phyloP scores from a whole-genome alignment of 2,888 invertebrate genomes.

The Lamellibrachia columna region DNA sequence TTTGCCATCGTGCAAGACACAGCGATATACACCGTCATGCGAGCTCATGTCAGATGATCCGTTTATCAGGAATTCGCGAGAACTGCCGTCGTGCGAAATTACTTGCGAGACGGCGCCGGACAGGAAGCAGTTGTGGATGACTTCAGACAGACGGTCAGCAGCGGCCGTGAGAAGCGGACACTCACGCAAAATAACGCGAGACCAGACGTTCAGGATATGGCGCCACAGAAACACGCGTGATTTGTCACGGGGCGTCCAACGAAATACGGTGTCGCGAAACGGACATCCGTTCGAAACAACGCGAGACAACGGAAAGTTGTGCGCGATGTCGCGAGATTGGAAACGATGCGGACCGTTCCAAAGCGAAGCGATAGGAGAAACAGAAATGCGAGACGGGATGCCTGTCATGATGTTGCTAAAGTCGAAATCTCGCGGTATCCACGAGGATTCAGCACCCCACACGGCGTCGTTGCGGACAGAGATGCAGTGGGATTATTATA shows the following conservation, averaged over 20 bases:
- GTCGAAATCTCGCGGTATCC: neutral
- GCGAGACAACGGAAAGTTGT: neutral
- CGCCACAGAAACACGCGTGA: neutral
- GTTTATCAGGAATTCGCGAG: neutral
- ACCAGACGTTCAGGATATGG: neutral
- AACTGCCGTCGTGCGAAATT: neutral
- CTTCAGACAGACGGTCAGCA: neutral
- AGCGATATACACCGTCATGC: neutral
- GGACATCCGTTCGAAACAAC: neutral
- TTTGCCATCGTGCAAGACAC: neutral
- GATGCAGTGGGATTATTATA: constrained; percentile 2
- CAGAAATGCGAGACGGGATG: neutral
- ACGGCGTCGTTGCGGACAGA: neutral
- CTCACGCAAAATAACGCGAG: neutral
- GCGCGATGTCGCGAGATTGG: neutral
- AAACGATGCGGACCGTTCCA: neutral
- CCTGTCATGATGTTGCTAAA: neutral
- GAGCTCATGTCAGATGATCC: neutral
- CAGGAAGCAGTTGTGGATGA: neutral
- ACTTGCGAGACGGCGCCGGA: neutral
- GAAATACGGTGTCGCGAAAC: neutral
- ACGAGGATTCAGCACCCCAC: neutral
- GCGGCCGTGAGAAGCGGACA: neutral
- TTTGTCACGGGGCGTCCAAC: neutral
- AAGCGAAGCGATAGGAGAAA: neutral